These are phyloP conservation scores for Thalassoma bifasciatum DNA, from an alignment of 2,113 vertebrate genomes.

Conservation along the genomic window DNA sequence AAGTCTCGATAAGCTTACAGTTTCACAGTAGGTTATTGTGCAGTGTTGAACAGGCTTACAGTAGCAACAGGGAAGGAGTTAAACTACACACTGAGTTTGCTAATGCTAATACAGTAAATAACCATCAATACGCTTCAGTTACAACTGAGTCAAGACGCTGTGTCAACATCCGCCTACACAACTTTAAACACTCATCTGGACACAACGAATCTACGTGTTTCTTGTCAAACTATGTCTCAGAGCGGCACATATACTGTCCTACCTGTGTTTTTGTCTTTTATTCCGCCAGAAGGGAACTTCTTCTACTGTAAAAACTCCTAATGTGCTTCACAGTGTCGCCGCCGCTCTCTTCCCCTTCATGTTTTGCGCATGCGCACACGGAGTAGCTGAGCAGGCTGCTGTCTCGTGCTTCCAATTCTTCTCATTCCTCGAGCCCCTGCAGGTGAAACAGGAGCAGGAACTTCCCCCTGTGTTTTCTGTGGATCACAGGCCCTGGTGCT, in stretches of 20 bases:
- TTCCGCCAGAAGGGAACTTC: not conserved
- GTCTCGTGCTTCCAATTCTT: not conserved
- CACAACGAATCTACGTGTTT: too few relatives aligned
- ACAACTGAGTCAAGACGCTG: not conserved
- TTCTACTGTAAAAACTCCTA: not conserved
- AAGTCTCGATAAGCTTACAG: not conserved
- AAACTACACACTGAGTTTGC: not conserved
- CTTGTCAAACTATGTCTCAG: fast-evolving
- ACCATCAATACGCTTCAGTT: not conserved
- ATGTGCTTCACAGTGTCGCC: not conserved
- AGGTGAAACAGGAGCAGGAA: not conserved
- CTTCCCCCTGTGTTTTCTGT: not conserved
- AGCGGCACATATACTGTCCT: not conserved
- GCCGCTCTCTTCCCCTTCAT: not conserved
- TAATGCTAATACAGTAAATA: constrained; percentile 15
- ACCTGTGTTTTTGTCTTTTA: constrained; percentile 11
- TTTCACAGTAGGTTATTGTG: not conserved
- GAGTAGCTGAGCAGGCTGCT: not conserved
- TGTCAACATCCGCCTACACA: not conserved
- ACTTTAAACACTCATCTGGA: not conserved
- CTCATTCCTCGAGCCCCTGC: not conserved
- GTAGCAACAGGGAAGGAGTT: not conserved
- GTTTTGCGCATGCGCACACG: constrained; percentile 45
- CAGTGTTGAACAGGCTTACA: not conserved
- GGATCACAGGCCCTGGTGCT: not conserved